Evolutionary conservation across 2,888 invertebrate species (phyloP).

Genomic region (Archaeoteleia sp.): DNA sequence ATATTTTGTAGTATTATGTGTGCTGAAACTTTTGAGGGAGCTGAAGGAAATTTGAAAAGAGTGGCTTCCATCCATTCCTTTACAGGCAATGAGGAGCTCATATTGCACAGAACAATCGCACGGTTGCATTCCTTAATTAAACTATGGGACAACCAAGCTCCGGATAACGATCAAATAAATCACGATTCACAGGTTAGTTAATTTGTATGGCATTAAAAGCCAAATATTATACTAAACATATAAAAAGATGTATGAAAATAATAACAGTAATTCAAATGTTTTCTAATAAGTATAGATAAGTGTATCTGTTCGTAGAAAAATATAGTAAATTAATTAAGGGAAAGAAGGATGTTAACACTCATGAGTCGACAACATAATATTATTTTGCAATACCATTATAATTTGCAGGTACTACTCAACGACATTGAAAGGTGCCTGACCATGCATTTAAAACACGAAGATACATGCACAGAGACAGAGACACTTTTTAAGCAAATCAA

Average conservation of each 20-base stretch:
- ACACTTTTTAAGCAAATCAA: conserved; percentile 64
- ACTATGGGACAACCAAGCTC: conserved; percentile 68
- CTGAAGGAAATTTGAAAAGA: conserved; percentile 89
- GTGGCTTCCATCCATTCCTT: conserved; percentile 74
- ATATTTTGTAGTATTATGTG: conserved; percentile 77
- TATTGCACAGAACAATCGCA: conserved; percentile 65
- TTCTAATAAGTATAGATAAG: too few species aligned
- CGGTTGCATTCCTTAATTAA: conserved; percentile 68
- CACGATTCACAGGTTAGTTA: conserved; percentile 71
- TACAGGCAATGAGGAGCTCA: conserved; percentile 64
- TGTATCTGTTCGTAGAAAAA: too few species aligned
- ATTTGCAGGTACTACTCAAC: conserved; percentile 55
- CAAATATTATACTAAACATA: too few species aligned
- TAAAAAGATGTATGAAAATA: too few species aligned
- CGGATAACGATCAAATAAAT: conserved; percentile 67
- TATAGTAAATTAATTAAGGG: too few species aligned
- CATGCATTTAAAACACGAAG: conserved; percentile 58
- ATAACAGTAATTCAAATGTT: too few species aligned
- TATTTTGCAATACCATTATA: too few species aligned
- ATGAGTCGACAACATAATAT: too few species aligned
- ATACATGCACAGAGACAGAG: conserved; percentile 60
- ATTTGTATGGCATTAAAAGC: too few species aligned
- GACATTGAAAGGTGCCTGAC: conserved; percentile 67
- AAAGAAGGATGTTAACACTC: too few species aligned
- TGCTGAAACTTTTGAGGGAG: conserved; percentile 89